A percentile compares a stretch with the other conserved stretches of the same genome.
phyloP scores from a whole-genome alignment of 1,140 invertebrate genomes.

The Drosophila kohkoa region DNA sequence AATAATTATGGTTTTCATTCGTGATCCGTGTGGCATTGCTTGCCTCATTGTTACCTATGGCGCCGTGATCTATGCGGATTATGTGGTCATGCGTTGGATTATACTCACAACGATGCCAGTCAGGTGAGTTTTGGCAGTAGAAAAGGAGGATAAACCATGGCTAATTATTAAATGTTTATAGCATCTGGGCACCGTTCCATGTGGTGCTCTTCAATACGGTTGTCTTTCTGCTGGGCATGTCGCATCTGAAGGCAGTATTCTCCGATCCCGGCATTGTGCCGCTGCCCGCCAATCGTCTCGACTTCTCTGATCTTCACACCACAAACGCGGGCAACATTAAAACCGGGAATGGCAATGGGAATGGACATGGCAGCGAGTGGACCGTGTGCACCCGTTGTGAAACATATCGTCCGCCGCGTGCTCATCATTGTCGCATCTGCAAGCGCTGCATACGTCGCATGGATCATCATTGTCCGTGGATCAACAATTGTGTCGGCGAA shows the following conservation, averaged over 20 bases:
- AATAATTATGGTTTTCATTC: slow-evolving; percentile 86
- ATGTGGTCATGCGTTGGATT: slow-evolving; percentile 95
- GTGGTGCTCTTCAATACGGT: slow-evolving; percentile 93
- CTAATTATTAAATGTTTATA: slow-evolving; percentile 70
- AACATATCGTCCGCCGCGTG: slow-evolving; percentile 93
- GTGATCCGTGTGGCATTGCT: slow-evolving; percentile 95
- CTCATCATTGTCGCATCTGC: slow-evolving; percentile 96
- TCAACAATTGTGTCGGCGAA: slow-evolving; percentile 97
- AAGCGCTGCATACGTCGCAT: slow-evolving; percentile 94
- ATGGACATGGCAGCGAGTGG: slow-evolving; percentile 89
- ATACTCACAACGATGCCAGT: slow-evolving; percentile 92
- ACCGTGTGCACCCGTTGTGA: slow-evolving; percentile 94
- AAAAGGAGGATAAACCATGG: too few relatives aligned
- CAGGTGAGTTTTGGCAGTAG: slow-evolving; percentile 86
- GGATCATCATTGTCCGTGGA: slow-evolving; percentile 96
- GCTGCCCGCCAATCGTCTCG: slow-evolving; percentile 91
- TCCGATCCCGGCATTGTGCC: slow-evolving; percentile 96
- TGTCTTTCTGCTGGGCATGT: slow-evolving; percentile 90
- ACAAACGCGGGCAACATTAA: slow-evolving; percentile 84
- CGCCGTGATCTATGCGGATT: slow-evolving; percentile 95
- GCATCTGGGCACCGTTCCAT: slow-evolving; percentile 94
- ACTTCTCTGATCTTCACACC: slow-evolving; percentile 94
- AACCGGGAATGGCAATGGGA: slow-evolving; percentile 52
- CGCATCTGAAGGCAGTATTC: slow-evolving; percentile 93
- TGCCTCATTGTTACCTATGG: slow-evolving; percentile 94